Base-by-base conservation (phyloP, 1,140 invertebrate genomes). In the Penaeus indicus region DNA sequence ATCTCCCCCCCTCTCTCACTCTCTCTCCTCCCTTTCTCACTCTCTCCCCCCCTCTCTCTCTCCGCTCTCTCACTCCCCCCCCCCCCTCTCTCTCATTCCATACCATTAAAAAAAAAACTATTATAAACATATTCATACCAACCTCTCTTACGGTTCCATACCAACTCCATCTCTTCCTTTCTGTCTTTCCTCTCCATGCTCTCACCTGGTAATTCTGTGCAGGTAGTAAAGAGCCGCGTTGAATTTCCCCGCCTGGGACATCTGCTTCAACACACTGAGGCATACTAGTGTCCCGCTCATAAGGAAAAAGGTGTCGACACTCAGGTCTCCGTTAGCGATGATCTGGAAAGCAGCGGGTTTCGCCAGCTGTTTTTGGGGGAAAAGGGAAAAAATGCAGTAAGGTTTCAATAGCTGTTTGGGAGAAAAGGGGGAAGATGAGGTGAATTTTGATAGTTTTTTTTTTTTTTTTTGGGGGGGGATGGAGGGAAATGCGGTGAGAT, bases 261-360 rank as follows among this genome's bases (percentile, higher is more conserved):
- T 54, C n/a, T 67, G 25, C 0, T 27, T 42, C 42, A 88, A 22
- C 18, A 88, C 0, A 8, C 69, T 80, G 18, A 77, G 8, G 38
- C 62, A 75, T 61, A 88, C 86, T 72, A 88, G 81, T 4, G 84
- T 81, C 54, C 86, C 86, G 27, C 80, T 83, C 72, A 88, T 61
- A 25, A 84, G 60, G 81, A 88, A 84, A 42, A 88, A 88, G 19
- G 86, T 88, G 86, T 88, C 86, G 32, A 88, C 86, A 47, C 78
- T 82, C 54, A 77, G 13, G 72, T 88, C 86, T 11, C 47, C 86
- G 62, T 88, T 88, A 27, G 67, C 82, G 78, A 88, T 84, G 2
- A 84, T 38, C 63, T 88, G 86, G 22, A 79, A 77, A 0, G 11
- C 27, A 2, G 67, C 69, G 22, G 27, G 27, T 18, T 88, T 77